phyloP scores from a whole-genome alignment of 2,113 vertebrate genomes.

The Elaphurus davidianus region DNA sequence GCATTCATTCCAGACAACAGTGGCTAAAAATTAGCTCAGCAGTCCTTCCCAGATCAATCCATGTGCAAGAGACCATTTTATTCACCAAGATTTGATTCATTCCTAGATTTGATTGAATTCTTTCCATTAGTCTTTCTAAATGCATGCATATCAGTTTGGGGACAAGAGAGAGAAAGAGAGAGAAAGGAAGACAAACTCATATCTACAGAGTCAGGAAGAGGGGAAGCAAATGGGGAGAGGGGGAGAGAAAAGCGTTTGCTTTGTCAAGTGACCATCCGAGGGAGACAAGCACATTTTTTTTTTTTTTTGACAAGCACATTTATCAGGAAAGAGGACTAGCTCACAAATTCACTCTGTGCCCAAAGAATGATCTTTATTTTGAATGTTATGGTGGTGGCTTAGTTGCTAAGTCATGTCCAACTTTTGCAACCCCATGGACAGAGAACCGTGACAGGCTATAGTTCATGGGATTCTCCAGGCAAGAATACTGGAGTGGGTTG shows the following conservation, averaged over 20 bases:
- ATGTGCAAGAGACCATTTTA: neutral
- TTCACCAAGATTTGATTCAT: neutral
- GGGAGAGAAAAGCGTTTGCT: neutral
- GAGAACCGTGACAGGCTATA: neutral
- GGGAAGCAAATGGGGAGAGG: neutral
- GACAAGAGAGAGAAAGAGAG: neutral
- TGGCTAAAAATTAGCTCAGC: neutral
- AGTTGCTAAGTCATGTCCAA: neutral
- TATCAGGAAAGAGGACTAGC: neutral
- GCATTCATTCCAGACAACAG: neutral
- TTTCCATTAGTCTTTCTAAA: neutral
- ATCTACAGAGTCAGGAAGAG: neutral
- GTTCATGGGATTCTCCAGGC: neutral
- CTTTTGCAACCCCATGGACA: neutral
- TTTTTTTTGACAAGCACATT: neutral
- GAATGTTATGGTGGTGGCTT: neutral
- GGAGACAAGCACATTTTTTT: neutral
- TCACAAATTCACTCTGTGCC: neutral
- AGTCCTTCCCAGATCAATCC: neutral
- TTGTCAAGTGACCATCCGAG: neutral
- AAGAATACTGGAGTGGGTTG: neutral
- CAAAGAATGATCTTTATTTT: neutral
- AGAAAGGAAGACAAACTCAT: neutral
- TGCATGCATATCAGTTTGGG: neutral
- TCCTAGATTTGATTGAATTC: neutral